Base-by-base conservation (phyloP, 2,888 invertebrate genomes). In the Eulithis testata region DNA sequence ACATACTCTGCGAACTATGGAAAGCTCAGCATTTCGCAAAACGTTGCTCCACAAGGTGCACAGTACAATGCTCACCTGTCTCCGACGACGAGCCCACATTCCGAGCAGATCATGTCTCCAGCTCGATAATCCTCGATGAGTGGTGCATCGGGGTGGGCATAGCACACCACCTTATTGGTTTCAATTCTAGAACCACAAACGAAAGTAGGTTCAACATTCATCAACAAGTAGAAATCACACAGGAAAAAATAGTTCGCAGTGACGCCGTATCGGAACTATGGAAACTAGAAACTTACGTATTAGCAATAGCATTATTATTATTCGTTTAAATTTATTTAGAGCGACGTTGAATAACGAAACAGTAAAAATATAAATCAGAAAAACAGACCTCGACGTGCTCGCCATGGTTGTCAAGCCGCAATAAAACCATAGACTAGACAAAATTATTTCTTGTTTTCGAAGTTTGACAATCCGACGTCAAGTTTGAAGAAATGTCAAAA, bases 41-140 rank as follows among this genome's bases (percentile, higher is more conserved):
- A 85, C 73, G 75, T 84, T 84, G 77, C 77, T 73, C 79, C 49
- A 47, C 14, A 12, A 47, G 6, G 40, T 40, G 40, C 40, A 40
- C 2, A n/a, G 2, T 80, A 82, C 77, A 74, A 72, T 71, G 69
- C 70, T 86, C 93, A 97, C 98, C 98, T 96, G 93, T 99, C 99
- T 11, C 99, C 99, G 31, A 99, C 99, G 57, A 99, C 99, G 66
- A 99, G 94, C n/a, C 99, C 99, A 94, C 99, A 99, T 93, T 99
- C 98, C 37, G 99, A 98, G 88, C 99, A 99, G 80, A 99, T 98
- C 95, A 99, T 97, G 93, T 99, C 99, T 44, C 99, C 99, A 71
- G 99, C 99, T 81, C 99, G 95, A 88, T 99, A 99, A 89, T 99
- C 99, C 90, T 99, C 99, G 78, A 99, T 97, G 59, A 99, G 95